Conservation (phyloP, 2,113 vertebrate genomes). For the Puffinus mauretanicus region DNA sequence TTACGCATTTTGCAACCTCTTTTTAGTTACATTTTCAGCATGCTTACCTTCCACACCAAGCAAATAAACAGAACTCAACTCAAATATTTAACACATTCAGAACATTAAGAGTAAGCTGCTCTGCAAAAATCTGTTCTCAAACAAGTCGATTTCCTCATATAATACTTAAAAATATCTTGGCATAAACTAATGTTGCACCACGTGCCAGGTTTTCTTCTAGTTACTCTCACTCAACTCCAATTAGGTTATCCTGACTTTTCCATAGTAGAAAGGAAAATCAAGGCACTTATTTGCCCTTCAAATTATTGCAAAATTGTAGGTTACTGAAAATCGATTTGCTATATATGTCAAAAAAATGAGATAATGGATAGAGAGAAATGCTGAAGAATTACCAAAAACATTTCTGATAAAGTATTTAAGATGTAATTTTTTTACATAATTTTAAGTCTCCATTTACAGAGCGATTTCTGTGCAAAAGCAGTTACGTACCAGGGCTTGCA, state of each 20-base stretch:
- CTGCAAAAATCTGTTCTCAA: background rate
- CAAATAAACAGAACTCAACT: background rate
- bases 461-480: conserved; percentile 17
- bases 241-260: background rate
- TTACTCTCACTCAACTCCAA: background rate
- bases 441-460: conserved; percentile 7
- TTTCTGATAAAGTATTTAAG: background rate
- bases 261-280: background rate
- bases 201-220: background rate
- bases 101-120: conserved; percentile 7
- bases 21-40: background rate
- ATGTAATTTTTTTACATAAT: background rate
- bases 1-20: background rate
- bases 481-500: background rate
- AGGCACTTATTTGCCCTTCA: background rate
- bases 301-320: background rate
- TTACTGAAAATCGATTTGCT: background rate
- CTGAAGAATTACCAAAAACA: background rate
- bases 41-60: background rate
- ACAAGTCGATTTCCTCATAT: background rate
- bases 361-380: background rate
- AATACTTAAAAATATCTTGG: background rate
- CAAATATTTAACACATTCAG: background rate
- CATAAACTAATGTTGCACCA: background rate
- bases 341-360: background rate